Conservation (phyloP, 2,113 vertebrate genomes). For the Noturus placidus region DNA sequence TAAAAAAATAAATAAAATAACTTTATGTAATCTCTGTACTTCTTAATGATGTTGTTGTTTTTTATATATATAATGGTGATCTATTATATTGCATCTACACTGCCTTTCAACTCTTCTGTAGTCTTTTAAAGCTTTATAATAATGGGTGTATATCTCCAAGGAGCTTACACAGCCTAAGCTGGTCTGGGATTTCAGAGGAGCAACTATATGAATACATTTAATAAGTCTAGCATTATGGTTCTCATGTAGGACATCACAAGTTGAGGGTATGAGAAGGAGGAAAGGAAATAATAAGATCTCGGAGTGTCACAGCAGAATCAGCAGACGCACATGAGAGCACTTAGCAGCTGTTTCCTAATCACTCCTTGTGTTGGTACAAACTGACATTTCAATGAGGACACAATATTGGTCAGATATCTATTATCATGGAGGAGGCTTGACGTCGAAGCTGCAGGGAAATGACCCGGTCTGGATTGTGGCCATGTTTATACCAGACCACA, state of each 20-base stretch:
- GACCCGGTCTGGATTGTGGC: not conserved
- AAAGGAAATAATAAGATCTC: not conserved
- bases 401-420: not conserved
- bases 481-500: not conserved
- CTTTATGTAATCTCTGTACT: not conserved
- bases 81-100: not conserved
- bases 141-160: not conserved
- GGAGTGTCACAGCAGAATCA: not conserved
- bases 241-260: not conserved
- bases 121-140: not conserved
- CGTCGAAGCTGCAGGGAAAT: not conserved
- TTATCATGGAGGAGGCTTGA: not conserved
- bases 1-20: not conserved
- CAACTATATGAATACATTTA: constrained; percentile 10
- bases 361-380: not conserved
- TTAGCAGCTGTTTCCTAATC: constrained; percentile 3
- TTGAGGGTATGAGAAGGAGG: not conserved
- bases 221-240: constrained; percentile 9
- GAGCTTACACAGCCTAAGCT: not conserved
- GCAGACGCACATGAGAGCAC: not conserved
- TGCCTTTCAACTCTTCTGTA: not conserved
- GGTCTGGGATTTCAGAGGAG: not conserved
- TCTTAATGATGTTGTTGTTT: not conserved
- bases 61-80: not conserved
- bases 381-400: not conserved